Conservation (phyloP, 2,797 vertebrate species). For the Lepus townsendii region DNA sequence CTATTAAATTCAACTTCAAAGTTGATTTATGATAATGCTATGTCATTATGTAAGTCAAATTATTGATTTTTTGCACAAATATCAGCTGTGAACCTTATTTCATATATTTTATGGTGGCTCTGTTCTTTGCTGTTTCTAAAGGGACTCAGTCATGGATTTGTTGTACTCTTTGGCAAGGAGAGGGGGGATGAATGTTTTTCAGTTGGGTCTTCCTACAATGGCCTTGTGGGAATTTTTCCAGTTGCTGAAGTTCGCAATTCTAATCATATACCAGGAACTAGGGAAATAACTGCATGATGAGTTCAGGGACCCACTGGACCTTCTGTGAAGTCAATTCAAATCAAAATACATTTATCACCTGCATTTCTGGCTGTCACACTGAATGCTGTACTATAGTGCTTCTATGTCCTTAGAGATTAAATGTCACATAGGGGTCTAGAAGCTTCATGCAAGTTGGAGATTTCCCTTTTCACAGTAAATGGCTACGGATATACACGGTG, state of each 20-base stretch:
- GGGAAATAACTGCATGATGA: slow-evolving; percentile 70
- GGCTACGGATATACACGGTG: not conserved
- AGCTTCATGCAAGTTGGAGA: slow-evolving; percentile 41
- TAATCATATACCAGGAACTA: slow-evolving; percentile 58
- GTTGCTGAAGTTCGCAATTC: slow-evolving; percentile 63
- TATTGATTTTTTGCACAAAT: not conserved
- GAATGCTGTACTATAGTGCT: not conserved
- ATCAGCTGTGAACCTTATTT: slow-evolving; percentile 21
- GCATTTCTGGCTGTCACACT: not conserved
- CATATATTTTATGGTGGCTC: not conserved
- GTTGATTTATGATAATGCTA: not conserved
- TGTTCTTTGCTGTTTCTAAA: not conserved
- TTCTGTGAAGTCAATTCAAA: slow-evolving; percentile 67
- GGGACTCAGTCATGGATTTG: not conserved
- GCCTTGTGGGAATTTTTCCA: slow-evolving; percentile 4
- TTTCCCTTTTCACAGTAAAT: slow-evolving; percentile 35
- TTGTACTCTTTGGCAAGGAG: slow-evolving; percentile 37
- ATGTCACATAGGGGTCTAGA: not conserved
- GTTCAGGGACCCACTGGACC: slow-evolving; percentile 19
- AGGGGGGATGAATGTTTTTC: not conserved
- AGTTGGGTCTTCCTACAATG: not conserved
- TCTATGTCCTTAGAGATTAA: slow-evolving; percentile 40
- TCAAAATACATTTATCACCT: slow-evolving; percentile 70
- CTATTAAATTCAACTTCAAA: not conserved
- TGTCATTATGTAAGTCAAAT: not conserved